Base-by-base conservation (phyloP, 2,888 invertebrate species). In the Leptopilina syphax region DNA sequence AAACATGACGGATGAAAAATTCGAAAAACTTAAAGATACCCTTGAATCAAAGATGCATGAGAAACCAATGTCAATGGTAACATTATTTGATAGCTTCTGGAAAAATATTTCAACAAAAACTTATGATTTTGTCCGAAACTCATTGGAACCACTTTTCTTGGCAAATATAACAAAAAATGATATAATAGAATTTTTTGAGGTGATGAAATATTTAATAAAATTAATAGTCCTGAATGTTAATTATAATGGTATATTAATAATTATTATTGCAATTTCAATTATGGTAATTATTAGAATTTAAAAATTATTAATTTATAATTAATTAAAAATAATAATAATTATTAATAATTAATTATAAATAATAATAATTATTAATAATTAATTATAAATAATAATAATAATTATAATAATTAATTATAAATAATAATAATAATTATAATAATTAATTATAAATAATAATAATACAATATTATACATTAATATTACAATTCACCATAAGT, bases 111-210 rank as follows among this genome's bases (percentile, higher is more conserved):
- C 94, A 0, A 92, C 94, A 1, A 96, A 97, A 91, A 96, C 97
- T 86, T 99, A 98, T 92, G 96, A 98, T 92, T 99, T 99, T 91
- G 97, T 98, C 87, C 93, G 98, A 78, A 95, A 96, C 57, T 95
- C 96, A 81, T 93, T 96, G 0, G 98, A 99, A 91, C 97, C 98
- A 1, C 96, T 95, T 1, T 95, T 96, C 85, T 92, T 99, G 67
- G 95, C 94, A 84, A 96, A 95, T 0, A 92, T 99, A 9, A 95
- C 95, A 0, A 97, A 97, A 90, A 93, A 96, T 0, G 97, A 98
- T 84, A 91, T 99, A 6, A 90, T 97, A 27, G 93, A 95, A 8
- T 98, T 97, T 90, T 98, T 95, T 89, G 94, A 95, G 93, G 97
- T 97, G 91, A 91, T 89, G 85, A 9, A 57, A 10, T 13, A 10